These are phyloP conservation scores for Megaustenia siamemsis DNA, from an alignment of 2,888 invertebrate species.

Conservation along the genomic window DNA sequence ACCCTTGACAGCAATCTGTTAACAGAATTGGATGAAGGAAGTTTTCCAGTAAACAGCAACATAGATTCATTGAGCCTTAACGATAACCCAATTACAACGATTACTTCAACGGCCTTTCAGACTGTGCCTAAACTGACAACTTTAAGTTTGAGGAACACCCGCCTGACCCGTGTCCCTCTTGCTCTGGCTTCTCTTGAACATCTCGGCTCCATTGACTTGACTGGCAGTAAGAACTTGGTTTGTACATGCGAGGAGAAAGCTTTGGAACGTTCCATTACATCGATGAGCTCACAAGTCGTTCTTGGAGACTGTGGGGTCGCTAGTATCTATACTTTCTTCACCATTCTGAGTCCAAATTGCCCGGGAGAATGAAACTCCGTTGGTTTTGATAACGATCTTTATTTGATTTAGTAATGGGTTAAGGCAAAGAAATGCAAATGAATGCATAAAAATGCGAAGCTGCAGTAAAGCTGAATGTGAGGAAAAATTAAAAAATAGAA, in stretches of 20 bases:
- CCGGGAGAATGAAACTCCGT: no score
- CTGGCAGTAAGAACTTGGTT: not conserved
- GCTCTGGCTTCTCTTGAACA: not conserved
- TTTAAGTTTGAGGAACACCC: not conserved
- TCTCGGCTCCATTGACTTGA: not conserved
- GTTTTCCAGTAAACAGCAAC: not conserved
- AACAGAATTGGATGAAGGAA: not conserved
- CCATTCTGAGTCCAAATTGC: not conserved
- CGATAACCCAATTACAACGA: not conserved
- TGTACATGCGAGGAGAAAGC: constrained; percentile 5
- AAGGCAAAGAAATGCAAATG: no score
- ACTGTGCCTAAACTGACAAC: not conserved
- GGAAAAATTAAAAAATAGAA: no score
- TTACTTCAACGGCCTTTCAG: not conserved
- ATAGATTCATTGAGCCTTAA: not conserved
- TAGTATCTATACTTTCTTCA: not conserved
- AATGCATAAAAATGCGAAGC: no score
- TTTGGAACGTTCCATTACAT: not conserved
- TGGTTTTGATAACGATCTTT: no score
- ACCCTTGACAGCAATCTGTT: not conserved
- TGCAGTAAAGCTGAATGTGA: no score
- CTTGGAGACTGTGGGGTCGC: not conserved
- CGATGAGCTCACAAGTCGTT: not conserved
- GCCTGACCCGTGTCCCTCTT: not conserved
- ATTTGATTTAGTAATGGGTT: no score